Evolutionary conservation across 2,113 vertebrate species (phyloP), one percentile per base, ranked within the genome.

Genomic region (Leptodactylus fuscus): DNA sequence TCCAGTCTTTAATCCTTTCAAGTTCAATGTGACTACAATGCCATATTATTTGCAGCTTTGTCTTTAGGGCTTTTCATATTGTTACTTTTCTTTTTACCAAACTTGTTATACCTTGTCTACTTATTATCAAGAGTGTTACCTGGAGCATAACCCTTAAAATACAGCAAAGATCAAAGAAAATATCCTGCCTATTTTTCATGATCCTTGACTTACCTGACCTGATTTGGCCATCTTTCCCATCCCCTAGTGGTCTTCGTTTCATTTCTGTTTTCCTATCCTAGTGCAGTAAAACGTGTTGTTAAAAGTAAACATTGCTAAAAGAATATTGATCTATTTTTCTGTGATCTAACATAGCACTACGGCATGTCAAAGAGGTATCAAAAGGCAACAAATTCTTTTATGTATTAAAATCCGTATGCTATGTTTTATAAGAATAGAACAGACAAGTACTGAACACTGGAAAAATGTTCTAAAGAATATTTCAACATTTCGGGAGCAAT

Each of bases 161-260:
- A 81, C 22, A 49, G 27, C 24, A 69, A 9, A 69, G 41, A 81
- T 48, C n/a, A 65, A 60, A 81, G n/a, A 81, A 48, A 81, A 81
- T 22, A 81, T 32, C n/a, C 58, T 67, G 79, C 24, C 24, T 48
- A 5, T 46, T 65, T 20, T 65, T 48, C 34, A 12, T 51, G 75
- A 53, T 55, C 49, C 27, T 34, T 78, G 75, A 78, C 75, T 55
- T 27, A 22, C 22, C 18, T 29, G 2, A 6, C 32, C 46, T 75
- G 27, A 77, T 51, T 71, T 53, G 74, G 53, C 46, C 48, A 32
- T 20, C 27, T 18, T 46, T 22, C 5, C 29, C 44, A 77, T 32
- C 15, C 48, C 74, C 74, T 27, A 77, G 48, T 34, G 74, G 48
- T 32, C 6, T 34, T 22, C 29, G 22, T 34, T 53, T 53, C 49